Conservation (phyloP, 2,797 vertebrate species). For the Champsocephalus esox region DNA sequence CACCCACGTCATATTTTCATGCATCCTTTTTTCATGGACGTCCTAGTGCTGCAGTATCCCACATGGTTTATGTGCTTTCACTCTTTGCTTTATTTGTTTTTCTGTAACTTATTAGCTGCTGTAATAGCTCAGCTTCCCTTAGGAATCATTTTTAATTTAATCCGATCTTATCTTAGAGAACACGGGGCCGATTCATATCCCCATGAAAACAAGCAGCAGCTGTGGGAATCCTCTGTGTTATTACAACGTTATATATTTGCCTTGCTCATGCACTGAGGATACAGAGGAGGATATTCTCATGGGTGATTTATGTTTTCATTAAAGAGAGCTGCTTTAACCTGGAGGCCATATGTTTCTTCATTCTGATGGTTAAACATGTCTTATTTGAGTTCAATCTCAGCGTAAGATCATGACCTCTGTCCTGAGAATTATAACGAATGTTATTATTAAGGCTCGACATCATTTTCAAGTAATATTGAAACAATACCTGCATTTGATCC, state of each 20-base stretch:
- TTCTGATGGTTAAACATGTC: conserved; percentile 6
- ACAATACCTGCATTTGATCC: no score
- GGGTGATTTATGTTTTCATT: conserved; percentile 45
- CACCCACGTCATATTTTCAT: conserved; percentile 9
- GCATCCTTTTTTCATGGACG: background rate
- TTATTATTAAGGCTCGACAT: background rate
- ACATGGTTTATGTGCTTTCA: background rate
- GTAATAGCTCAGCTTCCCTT: conserved; percentile 48
- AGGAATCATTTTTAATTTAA: conserved; percentile 61
- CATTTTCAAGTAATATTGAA: no score
- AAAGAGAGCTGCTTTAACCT: conserved; percentile 16
- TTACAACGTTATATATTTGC: conserved; percentile 48
- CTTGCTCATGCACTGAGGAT: conserved; percentile 36
- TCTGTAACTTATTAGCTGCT: conserved; percentile 47
- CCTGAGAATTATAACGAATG: background rate
- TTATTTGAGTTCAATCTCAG: background rate
- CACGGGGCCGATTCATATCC: conserved; percentile 52
- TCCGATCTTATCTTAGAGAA: conserved; percentile 44
- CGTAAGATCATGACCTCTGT: background rate
- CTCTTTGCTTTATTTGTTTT: conserved; percentile 43
- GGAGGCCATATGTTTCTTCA: background rate
- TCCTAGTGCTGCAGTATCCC: conserved; percentile 1
- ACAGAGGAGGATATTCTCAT: conserved; percentile 6
- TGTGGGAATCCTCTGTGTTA: conserved; percentile 48
- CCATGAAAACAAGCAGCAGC: conserved; percentile 54